Evolutionary conservation across 2,113 vertebrate species (phyloP).

Genomic region (Cyanocitta stelleri): DNA sequence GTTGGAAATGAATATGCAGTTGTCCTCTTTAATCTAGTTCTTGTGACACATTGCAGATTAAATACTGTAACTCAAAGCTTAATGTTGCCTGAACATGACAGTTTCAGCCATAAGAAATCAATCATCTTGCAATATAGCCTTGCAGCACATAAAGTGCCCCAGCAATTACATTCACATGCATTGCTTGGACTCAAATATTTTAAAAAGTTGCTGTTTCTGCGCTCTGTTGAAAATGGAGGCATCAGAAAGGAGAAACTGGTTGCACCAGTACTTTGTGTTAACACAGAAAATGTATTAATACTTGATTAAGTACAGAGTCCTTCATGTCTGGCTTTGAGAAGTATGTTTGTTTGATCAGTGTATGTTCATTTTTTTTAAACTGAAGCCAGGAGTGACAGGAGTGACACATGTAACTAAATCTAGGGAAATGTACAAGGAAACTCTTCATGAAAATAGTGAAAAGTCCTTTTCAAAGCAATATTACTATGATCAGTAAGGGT

Average conservation of each 20-base stretch:
- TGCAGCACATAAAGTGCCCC: constrained; percentile 32
- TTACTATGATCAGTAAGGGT: not conserved
- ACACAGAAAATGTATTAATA: not conserved
- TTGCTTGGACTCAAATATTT: not conserved
- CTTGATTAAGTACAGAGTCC: not conserved
- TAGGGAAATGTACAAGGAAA: not conserved
- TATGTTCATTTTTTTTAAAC: not conserved
- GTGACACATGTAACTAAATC: not conserved
- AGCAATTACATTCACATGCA: constrained; percentile 12
- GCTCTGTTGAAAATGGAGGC: not conserved
- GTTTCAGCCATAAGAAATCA: constrained; percentile 49
- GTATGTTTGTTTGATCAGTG: not conserved
- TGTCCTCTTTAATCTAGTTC: constrained; percentile 42
- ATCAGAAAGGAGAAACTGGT: not conserved
- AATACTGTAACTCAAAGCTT: constrained; percentile 8
- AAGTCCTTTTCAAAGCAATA: not conserved
- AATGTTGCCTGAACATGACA: constrained; percentile 40
- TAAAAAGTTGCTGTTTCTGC: not conserved
- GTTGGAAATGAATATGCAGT: constrained; percentile 29
- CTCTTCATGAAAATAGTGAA: not conserved
- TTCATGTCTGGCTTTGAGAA: rapidly evolving
- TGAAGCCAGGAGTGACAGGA: not conserved
- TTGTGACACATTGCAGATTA: constrained; percentile 36
- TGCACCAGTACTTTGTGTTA: not conserved
- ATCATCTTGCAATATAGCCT: constrained; percentile 27